Conservation (phyloP, 2,888 invertebrate genomes). For the Ceramica pisi region DNA sequence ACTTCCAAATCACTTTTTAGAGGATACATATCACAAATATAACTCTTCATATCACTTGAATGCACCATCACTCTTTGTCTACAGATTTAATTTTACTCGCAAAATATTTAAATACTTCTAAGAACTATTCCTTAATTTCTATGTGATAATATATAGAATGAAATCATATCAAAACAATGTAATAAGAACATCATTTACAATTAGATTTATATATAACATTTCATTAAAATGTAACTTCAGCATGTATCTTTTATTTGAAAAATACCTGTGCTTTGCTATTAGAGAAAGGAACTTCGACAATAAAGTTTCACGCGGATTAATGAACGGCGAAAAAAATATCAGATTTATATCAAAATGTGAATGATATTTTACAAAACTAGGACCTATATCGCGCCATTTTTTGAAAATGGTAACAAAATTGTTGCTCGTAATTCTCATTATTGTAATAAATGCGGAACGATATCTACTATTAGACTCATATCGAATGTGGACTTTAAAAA, state of each 20-base stretch:
- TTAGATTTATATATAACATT: slow-evolving; percentile 13
- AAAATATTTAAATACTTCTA: slow-evolving; percentile 30
- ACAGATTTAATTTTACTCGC: slow-evolving; percentile 39
- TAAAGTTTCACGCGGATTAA: too few species aligned
- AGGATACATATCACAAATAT: slow-evolving; percentile 63
- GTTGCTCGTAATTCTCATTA: background rate
- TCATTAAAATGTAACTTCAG: background rate
- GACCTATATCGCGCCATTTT: slow-evolving; percentile 31
- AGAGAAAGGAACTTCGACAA: too few species aligned
- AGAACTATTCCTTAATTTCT: slow-evolving; percentile 27
- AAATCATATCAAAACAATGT: slow-evolving; percentile 33
- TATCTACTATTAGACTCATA: slow-evolving; percentile 24
- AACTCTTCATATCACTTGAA: slow-evolving; percentile 63
- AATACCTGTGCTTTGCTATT: too few species aligned
- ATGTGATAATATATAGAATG: background rate
- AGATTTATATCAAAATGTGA: slow-evolving; percentile 12
- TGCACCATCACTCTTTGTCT: slow-evolving; percentile 55
- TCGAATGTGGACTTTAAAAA: background rate
- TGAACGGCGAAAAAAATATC: too few species aligned
- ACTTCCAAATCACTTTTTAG: slow-evolving; percentile 53
- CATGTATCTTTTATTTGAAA: background rate
- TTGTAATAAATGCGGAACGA: slow-evolving; percentile 3
- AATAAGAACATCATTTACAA: slow-evolving; percentile 24
- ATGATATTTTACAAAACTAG: slow-evolving; percentile 34
- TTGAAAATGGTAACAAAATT: background rate